phyloP scores from a whole-genome alignment of 2,888 invertebrate species.

The Patella depressa region DNA sequence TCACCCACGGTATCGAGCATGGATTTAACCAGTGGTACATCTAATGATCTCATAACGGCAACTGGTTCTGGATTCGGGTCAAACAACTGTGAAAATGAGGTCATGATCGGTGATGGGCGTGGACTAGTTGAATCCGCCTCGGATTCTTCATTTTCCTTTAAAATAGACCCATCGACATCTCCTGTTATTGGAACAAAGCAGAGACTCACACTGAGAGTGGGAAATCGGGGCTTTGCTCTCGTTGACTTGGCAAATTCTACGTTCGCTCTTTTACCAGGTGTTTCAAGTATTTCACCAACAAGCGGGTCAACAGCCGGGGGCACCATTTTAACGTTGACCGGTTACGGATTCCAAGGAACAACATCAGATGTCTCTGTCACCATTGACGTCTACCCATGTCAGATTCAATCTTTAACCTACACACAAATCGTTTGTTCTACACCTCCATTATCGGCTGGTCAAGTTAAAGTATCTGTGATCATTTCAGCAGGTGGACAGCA shows the following conservation, averaged over 20 bases:
- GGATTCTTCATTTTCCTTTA: constrained; percentile 18
- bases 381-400: constrained; percentile 43
- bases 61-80: constrained; percentile 47
- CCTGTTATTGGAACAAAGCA: constrained; percentile 16
- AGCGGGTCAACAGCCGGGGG: constrained; percentile 35
- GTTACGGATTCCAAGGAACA: constrained; percentile 50
- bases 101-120: constrained; percentile 35
- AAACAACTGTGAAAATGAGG: constrained; percentile 50
- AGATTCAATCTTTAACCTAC: constrained; percentile 32
- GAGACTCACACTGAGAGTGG: constrained; percentile 24
- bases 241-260: constrained; percentile 8
- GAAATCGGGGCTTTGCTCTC: constrained; percentile 34
- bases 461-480: not conserved
- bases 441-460: constrained; percentile 19
- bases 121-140: constrained; percentile 21
- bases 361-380: constrained; percentile 38
- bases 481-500: not conserved
- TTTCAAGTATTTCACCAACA: constrained; percentile 34
- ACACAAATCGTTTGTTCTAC: constrained; percentile 45
- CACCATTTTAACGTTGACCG: constrained; percentile 38
- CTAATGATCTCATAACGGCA: constrained; percentile 39
- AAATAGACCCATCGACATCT: constrained; percentile 3
- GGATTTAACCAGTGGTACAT: constrained; percentile 42
- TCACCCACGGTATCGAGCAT: constrained; percentile 43
- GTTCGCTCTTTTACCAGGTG: constrained; percentile 30